Conservation (phyloP, 2,888 invertebrate genomes). For the Meloe dianella region DNA sequence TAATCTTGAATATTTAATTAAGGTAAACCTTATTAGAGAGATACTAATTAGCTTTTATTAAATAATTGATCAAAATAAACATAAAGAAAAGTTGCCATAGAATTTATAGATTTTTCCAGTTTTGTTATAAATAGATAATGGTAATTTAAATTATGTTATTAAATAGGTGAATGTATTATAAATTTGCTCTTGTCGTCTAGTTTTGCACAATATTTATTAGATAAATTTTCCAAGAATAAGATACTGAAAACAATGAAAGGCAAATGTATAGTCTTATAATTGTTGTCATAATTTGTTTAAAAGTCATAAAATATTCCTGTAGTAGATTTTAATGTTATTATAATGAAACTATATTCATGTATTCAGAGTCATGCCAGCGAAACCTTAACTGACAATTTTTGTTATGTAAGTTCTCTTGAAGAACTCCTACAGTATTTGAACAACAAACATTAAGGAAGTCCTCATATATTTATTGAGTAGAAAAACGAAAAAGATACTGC, state of each 20-base stretch:
- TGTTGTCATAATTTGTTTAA: slow-evolving; percentile 1
- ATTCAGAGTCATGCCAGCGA: not conserved
- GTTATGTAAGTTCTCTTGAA: not conserved
- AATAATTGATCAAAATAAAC: not conserved
- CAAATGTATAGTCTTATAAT: not conserved
- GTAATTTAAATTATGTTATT: not conserved
- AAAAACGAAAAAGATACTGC: not conserved
- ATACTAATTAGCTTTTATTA: not conserved
- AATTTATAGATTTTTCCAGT: not conserved
- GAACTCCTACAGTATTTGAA: slow-evolving; percentile 8
- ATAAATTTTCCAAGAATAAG: not conserved
- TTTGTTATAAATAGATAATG: not conserved
- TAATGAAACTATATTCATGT: not conserved
- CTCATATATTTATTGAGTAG: not conserved
- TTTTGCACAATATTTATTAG: not conserved
- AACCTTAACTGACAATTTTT: not conserved
- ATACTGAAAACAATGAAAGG: not conserved
- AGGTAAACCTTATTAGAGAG: not conserved
- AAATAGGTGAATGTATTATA: not conserved
- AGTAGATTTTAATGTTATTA: not conserved
- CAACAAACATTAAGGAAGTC: slow-evolving; percentile 9
- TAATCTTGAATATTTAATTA: not conserved
- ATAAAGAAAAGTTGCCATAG: not conserved
- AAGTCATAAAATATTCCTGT: not conserved
- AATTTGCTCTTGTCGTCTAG: not conserved